Evolutionary conservation across 2,888 invertebrate genomes (phyloP).

Genomic region (Lissocephala sabroskyi): DNA sequence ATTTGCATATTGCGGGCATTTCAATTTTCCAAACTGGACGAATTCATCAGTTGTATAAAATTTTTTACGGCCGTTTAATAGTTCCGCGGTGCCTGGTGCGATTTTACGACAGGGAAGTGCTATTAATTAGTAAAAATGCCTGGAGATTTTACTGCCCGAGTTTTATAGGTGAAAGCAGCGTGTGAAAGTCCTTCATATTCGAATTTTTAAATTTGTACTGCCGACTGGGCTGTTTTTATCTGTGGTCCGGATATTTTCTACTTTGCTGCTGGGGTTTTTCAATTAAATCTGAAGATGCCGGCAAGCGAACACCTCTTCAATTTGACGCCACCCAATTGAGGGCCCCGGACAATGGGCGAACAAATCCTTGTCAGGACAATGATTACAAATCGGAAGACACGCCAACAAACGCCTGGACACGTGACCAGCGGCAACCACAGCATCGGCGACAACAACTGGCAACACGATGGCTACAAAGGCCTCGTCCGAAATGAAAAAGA

Average conservation of each 20-base stretch:
- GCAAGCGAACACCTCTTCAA: conserved; percentile 29
- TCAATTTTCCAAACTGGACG: conserved; percentile 30
- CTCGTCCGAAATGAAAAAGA: conserved; percentile 18
- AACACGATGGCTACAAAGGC: conserved; percentile 13
- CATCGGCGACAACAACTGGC: conserved; percentile 15
- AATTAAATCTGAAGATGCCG: too few species aligned
- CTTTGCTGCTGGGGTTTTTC: too few species aligned
- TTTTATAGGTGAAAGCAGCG: too few species aligned
- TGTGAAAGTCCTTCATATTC: too few species aligned
- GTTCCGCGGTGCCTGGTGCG: conserved; percentile 28
- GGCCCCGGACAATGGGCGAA: conserved; percentile 8
- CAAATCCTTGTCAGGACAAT: conserved; percentile 44
- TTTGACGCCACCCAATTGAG: conserved; percentile 31
- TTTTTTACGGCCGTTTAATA: conserved; percentile 49
- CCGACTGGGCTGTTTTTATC: too few species aligned
- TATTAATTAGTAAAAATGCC: too few species aligned
- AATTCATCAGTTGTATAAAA: conserved; percentile 32
- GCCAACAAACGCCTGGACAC: conserved; percentile 52
- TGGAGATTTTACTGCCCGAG: too few species aligned
- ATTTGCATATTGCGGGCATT: conserved; percentile 57
- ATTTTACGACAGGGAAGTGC: conserved; percentile 38
- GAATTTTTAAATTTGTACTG: too few species aligned
- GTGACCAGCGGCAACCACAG: conserved; percentile 41
- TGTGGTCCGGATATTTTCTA: too few species aligned
- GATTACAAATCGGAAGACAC: conserved; percentile 61